Conservation (phyloP, 2,797 vertebrate species). For the Crocodylus rhombifer region DNA sequence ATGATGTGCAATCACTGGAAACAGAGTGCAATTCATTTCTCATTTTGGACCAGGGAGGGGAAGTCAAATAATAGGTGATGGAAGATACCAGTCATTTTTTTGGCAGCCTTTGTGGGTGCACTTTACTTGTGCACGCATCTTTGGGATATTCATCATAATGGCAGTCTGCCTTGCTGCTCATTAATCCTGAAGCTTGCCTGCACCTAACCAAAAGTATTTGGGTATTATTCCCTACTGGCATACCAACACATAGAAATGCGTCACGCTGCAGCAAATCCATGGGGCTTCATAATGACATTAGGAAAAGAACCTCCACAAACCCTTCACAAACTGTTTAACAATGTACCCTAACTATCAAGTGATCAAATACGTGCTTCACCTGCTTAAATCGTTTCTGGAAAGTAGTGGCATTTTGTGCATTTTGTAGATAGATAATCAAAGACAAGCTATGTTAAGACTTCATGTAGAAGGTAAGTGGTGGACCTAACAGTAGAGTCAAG, state of each 20-base stretch:
- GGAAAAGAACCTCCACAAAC: not conserved
- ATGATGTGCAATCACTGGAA: slow-evolving; percentile 19
- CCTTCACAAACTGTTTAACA: not conserved
- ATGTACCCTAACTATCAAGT: not conserved
- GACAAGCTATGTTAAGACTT: not conserved
- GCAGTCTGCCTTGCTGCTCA: not conserved
- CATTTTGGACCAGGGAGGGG: not conserved
- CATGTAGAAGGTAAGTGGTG: not conserved
- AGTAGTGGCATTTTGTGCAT: not conserved
- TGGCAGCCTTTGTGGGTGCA: slow-evolving; percentile 17
- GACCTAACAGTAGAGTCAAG: fast-evolving
- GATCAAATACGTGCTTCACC: not conserved
- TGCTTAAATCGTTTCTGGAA: not conserved
- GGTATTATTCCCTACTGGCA: not conserved
- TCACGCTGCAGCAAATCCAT: not conserved
- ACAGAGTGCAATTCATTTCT: slow-evolving; percentile 15
- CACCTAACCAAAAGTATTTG: not conserved
- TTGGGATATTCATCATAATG: not conserved
- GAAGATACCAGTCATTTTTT: not conserved
- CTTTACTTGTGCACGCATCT: not conserved
- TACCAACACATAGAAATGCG: fast-evolving
- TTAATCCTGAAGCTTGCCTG: not conserved
- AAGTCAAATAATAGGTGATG: not conserved
- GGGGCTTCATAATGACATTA: not conserved
- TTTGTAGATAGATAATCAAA: not conserved